Percentiles rank a stretch among this genome's conserved stretches.
phyloP scores from a whole-genome alignment of 2,888 invertebrate species.

The Allygus modestus region DNA sequence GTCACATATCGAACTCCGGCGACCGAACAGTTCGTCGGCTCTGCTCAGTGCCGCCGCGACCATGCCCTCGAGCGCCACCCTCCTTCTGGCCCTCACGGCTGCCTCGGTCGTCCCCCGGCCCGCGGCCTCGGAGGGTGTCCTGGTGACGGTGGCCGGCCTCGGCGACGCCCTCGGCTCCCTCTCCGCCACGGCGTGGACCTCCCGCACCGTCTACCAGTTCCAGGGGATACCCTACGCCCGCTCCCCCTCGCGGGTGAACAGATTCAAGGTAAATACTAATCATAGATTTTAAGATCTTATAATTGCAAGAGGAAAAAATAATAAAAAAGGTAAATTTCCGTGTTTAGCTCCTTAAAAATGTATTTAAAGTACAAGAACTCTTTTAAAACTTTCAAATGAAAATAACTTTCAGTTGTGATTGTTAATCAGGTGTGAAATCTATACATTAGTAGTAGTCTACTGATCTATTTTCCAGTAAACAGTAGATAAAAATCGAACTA shows the following conservation, averaged over 20 bases:
- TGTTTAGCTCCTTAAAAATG: too few relatives aligned
- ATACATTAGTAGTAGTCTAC: too few relatives aligned
- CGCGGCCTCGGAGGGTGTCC: not conserved
- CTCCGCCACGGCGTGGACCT: constrained; percentile 68
- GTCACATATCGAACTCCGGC: too few relatives aligned
- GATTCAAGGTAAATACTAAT: constrained; percentile 71
- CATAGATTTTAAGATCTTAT: too few relatives aligned
- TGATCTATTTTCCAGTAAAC: too few relatives aligned
- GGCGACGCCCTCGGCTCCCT: constrained; percentile 69
- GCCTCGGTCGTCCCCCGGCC: not conserved
- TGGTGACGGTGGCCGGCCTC: constrained; percentile 67
- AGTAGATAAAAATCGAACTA: too few relatives aligned
- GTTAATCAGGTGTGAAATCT: too few relatives aligned
- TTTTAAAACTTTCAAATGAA: too few relatives aligned
- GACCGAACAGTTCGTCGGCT: not conserved
- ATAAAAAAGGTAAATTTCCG: too few relatives aligned
- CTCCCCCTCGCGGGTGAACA: constrained; percentile 69
- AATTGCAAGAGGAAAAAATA: not conserved
- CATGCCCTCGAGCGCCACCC: constrained; percentile 17
- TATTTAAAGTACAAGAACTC: too few relatives aligned
- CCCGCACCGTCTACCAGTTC: constrained; percentile 70
- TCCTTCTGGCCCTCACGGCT: not conserved
- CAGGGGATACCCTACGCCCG: constrained; percentile 71
- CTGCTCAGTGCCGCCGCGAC: constrained; percentile 19
- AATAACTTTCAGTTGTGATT: too few relatives aligned